Conservation (phyloP, 2,113 vertebrate species). For the Phalacrocorax pelagicus region DNA sequence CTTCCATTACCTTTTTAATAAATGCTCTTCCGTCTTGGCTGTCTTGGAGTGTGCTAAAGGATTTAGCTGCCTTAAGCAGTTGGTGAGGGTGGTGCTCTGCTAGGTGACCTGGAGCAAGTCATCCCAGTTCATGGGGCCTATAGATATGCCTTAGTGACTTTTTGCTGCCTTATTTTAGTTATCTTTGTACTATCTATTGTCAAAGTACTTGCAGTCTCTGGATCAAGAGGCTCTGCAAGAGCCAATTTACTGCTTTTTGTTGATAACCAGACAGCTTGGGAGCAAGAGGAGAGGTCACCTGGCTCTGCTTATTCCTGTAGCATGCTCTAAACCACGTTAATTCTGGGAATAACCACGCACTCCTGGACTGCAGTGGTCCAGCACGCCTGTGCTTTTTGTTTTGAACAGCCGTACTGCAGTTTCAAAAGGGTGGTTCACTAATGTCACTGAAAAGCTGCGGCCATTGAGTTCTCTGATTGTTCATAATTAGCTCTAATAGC, state of each 20-base stretch:
- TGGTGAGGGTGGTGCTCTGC: neutral
- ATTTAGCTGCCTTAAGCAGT: conserved; percentile 23
- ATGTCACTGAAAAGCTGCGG: neutral
- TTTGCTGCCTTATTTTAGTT: neutral
- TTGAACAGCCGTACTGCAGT: neutral
- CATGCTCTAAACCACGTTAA: neutral
- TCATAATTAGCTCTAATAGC: conserved; percentile 64
- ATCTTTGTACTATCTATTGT: neutral
- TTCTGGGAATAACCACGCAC: neutral
- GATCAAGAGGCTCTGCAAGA: neutral
- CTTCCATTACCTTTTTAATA: conserved; percentile 33
- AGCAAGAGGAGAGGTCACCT: neutral
- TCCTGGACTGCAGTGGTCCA: neutral
- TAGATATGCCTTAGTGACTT: neutral
- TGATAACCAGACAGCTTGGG: neutral
- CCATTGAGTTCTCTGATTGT: conserved; percentile 3
- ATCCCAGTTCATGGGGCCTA: neutral
- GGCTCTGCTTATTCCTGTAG: neutral
- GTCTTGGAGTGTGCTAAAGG: neutral
- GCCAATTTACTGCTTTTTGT: neutral
- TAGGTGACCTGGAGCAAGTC: neutral
- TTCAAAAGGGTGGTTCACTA: neutral
- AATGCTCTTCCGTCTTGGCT: conserved; percentile 9
- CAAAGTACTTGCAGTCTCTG: neutral
- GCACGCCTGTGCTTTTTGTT: neutral